Percentiles rank a stretch among this genome's conserved stretches.
These are phyloP conservation scores for Varanus salvator DNA, from an alignment of 2,113 vertebrate species.

Conservation along the genomic window DNA sequence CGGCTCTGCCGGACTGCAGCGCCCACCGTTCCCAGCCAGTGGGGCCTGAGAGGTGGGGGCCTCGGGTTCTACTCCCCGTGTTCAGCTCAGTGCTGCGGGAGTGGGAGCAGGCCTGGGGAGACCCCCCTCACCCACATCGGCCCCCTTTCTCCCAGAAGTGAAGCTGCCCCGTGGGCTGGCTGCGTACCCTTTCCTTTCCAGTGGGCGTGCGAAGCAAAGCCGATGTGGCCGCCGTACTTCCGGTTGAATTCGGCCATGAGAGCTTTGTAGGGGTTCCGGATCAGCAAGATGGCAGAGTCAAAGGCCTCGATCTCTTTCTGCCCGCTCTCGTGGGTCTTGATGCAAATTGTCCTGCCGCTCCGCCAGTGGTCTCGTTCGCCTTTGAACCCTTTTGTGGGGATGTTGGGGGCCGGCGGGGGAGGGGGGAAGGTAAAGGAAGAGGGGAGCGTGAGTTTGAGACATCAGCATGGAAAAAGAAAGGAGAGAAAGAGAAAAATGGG, in stretches of 20 bases:
- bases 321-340: conserved; percentile 97
- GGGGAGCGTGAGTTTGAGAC: rapidly evolving
- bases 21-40: too few species aligned
- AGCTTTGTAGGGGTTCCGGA: conserved; percentile 96
- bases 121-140: background rate
- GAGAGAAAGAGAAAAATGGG: background rate
- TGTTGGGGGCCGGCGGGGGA: background rate
- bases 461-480: too few species aligned
- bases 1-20: too few species aligned
- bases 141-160: background rate
- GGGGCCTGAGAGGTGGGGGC: too few species aligned
- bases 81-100: too few species aligned
- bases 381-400: conserved; percentile 86
- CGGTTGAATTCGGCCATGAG: conserved; percentile 99
- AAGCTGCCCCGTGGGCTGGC: background rate
- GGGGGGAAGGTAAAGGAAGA: rapidly evolving
- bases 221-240: conserved; percentile 94
- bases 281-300: conserved; percentile 90
- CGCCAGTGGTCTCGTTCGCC: conserved; percentile 96
- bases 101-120: background rate
- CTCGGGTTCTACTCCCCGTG: too few species aligned
- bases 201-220: conserved; percentile 93
- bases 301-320: conserved; percentile 95
- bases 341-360: conserved; percentile 92
- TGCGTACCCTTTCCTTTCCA: conserved; percentile 95